phyloP scores from a whole-genome alignment of 2,113 vertebrate species.

The Cyanistes caeruleus region DNA sequence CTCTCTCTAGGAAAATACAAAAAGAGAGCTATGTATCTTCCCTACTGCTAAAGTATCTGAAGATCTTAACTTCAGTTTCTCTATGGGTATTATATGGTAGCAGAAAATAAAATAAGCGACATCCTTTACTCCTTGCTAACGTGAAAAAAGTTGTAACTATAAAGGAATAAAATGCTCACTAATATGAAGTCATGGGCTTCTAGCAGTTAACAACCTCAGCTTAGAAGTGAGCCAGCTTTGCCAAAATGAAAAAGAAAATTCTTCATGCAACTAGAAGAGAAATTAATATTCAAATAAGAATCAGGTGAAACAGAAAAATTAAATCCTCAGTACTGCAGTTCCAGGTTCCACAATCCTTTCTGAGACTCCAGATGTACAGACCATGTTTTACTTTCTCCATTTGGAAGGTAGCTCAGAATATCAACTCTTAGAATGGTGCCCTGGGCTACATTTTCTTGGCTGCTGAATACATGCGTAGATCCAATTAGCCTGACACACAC shows the following conservation, averaged over 20 bases:
- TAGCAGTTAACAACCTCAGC: neutral
- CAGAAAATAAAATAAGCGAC: neutral
- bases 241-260: neutral
- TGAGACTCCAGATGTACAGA: neutral
- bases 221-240: neutral
- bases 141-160: neutral
- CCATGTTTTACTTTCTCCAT: neutral
- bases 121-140: neutral
- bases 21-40: neutral
- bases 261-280: neutral
- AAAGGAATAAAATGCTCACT: neutral
- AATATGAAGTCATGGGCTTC: neutral
- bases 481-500: neutral
- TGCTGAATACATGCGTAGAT: neutral
- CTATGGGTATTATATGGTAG: neutral
- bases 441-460: constrained; percentile 3
- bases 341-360: neutral
- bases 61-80: neutral
- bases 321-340: neutral
- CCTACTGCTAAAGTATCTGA: neutral
- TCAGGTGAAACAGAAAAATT: neutral
- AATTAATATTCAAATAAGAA: neutral
- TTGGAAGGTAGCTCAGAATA: neutral
- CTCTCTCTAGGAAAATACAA: neutral
- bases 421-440: neutral